Conservation (phyloP, 1,140 invertebrate species). For the Nasonia vitripennis region DNA sequence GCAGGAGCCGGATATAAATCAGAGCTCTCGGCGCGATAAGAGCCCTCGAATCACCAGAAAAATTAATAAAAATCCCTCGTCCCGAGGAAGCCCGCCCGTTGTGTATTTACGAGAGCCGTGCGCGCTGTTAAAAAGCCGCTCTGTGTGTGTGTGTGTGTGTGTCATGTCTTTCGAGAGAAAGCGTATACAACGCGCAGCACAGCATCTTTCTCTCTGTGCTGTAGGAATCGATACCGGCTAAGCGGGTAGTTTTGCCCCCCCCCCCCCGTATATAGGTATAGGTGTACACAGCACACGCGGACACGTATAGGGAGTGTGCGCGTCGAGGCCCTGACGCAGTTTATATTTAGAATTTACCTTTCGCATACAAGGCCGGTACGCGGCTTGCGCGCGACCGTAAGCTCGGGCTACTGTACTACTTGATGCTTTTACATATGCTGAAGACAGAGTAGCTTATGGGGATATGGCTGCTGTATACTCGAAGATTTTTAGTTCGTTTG, state of each 20-base stretch:
- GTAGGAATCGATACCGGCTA: slow-evolving; percentile 19
- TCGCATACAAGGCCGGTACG: slow-evolving; percentile 40
- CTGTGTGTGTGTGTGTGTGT: no score
- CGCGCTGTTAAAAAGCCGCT: not conserved
- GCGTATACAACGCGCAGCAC: no score
- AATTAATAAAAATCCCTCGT: slow-evolving; percentile 2
- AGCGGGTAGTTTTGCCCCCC: slow-evolving; percentile 13
- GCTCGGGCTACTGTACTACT: no score
- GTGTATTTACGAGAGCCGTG: not conserved
- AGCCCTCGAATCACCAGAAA: no score
- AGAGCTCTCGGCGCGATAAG: not conserved
- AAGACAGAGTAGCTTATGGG: not conserved
- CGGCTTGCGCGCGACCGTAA: not conserved
- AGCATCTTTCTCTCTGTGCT: not conserved
- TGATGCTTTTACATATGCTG: slow-evolving; percentile 39
- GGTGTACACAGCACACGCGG: not conserved
- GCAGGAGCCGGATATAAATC: not conserved
- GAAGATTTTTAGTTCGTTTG: not conserved
- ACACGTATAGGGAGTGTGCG: not conserved
- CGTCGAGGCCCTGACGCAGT: slow-evolving; percentile 45
- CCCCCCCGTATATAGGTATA: not conserved
- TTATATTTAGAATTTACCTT: slow-evolving; percentile 54
- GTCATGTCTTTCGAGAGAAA: not conserved
- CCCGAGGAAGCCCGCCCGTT: not conserved
- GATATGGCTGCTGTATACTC: not conserved